Evolutionary conservation across 2,888 invertebrate species (phyloP).

Genomic region (Lasioglossum malachurum): DNA sequence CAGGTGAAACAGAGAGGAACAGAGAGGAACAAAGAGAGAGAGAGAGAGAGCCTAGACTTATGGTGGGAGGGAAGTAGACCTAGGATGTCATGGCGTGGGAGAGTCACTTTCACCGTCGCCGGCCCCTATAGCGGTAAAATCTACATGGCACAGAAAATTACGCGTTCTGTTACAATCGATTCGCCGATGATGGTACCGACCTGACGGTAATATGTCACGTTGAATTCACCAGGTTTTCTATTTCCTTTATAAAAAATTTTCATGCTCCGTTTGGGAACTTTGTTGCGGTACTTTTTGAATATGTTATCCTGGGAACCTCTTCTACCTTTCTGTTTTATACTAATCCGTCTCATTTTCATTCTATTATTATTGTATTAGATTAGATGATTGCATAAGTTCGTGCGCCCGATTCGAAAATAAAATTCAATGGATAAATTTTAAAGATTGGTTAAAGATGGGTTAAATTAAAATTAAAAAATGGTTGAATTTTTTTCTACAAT

Average conservation of each 20-base stretch:
- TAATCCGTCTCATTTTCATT: not conserved
- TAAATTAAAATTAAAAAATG: too few species aligned
- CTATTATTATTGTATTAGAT: not conserved
- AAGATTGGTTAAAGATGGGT: too few species aligned
- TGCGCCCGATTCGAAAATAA: too few species aligned
- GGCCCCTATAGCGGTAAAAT: slow-evolving; percentile 70
- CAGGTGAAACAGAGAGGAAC: slow-evolving; percentile 33
- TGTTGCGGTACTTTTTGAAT: not conserved
- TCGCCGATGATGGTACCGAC: slow-evolving; percentile 42
- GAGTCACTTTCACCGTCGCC: slow-evolving; percentile 82
- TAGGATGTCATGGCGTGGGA: slow-evolving; percentile 83
- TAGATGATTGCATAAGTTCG: too few species aligned
- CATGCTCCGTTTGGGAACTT: not conserved
- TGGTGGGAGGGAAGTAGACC: slow-evolving; percentile 66
- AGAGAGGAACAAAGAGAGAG: not conserved
- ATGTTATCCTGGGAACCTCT: not conserved
- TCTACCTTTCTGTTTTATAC: not conserved
- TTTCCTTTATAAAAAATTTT: not conserved
- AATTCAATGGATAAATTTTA: too few species aligned
- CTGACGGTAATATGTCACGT: slow-evolving; percentile 23
- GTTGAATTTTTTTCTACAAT: too few species aligned
- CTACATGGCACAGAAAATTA: slow-evolving; percentile 63
- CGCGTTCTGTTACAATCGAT: slow-evolving; percentile 50
- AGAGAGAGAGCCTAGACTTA: slow-evolving; percentile 30
- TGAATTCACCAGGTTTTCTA: not conserved